These are phyloP conservation scores for Diglossa brunneiventris DNA, from an alignment of 2,113 vertebrate species.

Conservation along the genomic window DNA sequence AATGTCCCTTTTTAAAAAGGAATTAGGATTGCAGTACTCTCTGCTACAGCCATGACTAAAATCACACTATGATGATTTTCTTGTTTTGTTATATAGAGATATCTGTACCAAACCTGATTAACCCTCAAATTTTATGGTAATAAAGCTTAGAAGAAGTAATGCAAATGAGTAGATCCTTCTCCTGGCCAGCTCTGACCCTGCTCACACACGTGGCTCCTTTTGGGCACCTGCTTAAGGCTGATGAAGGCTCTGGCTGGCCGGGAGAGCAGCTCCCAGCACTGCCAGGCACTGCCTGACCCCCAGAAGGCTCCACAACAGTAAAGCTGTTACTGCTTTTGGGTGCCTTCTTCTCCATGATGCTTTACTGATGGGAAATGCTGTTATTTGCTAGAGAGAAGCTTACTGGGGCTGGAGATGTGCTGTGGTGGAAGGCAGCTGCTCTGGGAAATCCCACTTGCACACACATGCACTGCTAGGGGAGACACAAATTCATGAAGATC, in stretches of 20 bases:
- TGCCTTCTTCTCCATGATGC: neutral
- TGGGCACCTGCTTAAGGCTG: neutral
- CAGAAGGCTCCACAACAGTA: neutral
- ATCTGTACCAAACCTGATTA: neutral
- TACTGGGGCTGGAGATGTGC: neutral
- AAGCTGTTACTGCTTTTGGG: neutral
- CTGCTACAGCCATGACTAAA: neutral
- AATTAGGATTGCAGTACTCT: neutral
- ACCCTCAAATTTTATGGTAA: neutral
- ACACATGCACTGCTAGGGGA: neutral
- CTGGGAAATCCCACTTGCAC: neutral
- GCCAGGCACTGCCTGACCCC: neutral
- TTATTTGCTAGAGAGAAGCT: neutral
- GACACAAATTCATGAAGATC: neutral
- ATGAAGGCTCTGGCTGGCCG: neutral
- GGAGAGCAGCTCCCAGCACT: neutral
- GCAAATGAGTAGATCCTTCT: neutral
- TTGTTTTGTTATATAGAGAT: neutral
- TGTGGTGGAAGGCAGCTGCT: neutral
- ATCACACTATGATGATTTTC: neutral
- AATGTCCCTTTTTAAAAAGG: neutral
- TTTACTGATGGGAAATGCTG: neutral
- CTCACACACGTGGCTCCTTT: neutral
- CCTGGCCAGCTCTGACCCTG: neutral
- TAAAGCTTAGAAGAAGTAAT: neutral